Conservation (phyloP, 1,140 invertebrate genomes). For the Polypedilum vanderplanki region DNA sequence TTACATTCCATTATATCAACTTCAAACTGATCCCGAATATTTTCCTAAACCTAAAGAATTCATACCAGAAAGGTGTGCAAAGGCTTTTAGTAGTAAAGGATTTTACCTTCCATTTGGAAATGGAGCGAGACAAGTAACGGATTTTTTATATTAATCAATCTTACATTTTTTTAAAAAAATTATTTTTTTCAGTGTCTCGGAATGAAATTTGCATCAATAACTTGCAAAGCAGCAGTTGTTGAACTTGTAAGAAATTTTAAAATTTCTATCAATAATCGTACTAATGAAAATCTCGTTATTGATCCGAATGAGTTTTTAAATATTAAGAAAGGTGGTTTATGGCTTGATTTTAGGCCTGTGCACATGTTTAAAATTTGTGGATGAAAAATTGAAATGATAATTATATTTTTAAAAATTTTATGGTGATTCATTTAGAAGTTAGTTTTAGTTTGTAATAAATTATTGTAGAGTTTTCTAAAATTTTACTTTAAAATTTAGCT, state of each 20-base stretch:
- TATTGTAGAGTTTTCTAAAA: too few relatives aligned
- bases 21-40: conserved; percentile 59
- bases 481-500: too few relatives aligned
- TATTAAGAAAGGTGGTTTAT: conserved; percentile 36
- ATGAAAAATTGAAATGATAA: too few relatives aligned
- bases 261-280: conserved; percentile 36
- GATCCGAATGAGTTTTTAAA: conserved; percentile 37
- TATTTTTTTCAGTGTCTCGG: conserved; percentile 28
- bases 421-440: too few relatives aligned
- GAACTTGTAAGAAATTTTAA: conserved; percentile 36
- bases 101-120: conserved; percentile 53
- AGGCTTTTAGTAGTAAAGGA: conserved; percentile 35
- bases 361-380: neutral
- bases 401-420: too few relatives aligned
- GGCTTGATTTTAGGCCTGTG: conserved; percentile 35
- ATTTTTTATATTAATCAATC: too few relatives aligned
- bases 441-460: too few relatives aligned
- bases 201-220: conserved; percentile 37
- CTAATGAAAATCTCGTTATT: conserved; percentile 33
- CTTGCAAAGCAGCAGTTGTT: conserved; percentile 37
- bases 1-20: conserved; percentile 51
- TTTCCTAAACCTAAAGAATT: conserved; percentile 60
- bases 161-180: too few relatives aligned
- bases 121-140: conserved; percentile 48
- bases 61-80: conserved; percentile 53